These are phyloP conservation scores for Samia ricini DNA, from an alignment of 1,140 invertebrate species.

Conservation along the genomic window DNA sequence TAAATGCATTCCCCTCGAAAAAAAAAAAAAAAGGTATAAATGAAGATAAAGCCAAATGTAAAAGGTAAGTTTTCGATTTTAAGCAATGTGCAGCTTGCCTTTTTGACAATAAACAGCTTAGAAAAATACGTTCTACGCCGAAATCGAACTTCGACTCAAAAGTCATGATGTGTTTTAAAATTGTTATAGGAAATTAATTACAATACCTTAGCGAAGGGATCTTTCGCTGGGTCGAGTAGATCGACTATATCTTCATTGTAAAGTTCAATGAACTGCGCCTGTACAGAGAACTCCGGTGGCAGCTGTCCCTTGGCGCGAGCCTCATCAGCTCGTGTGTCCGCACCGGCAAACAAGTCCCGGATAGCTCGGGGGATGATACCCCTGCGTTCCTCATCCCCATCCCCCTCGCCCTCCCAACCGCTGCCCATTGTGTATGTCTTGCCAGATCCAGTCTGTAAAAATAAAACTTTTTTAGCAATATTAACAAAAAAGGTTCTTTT, in stretches of 20 bases:
- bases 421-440: slow-evolving; percentile 99
- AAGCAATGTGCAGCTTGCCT: too few species aligned
- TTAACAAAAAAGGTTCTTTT: too few species aligned
- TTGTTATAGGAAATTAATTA: background rate
- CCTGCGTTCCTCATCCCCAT: slow-evolving; percentile 79
- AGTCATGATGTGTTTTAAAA: too few species aligned
- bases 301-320: slow-evolving; percentile 80
- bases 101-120: too few species aligned
- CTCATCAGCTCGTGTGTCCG: slow-evolving; percentile 81
- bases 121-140: too few species aligned
- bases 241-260: slow-evolving; percentile 99
- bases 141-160: too few species aligned
- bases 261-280: slow-evolving; percentile 93
- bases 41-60: too few species aligned
- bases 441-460: slow-evolving; percentile 91
- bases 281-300: slow-evolving; percentile 88
- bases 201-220: slow-evolving; percentile 78
- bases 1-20: too few species aligned
- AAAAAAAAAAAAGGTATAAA: too few species aligned
- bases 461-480: background rate
- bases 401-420: slow-evolving; percentile 92
- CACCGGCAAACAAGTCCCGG: slow-evolving; percentile 91
- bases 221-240: slow-evolving; percentile 87
- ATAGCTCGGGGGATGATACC: slow-evolving; percentile 98
- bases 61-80: too few species aligned